A percentile compares a stretch with the other conserved stretches of the same genome.
These are phyloP conservation scores for Nudaria mundana DNA, from an alignment of 2,888 invertebrate species.

Conservation along the genomic window DNA sequence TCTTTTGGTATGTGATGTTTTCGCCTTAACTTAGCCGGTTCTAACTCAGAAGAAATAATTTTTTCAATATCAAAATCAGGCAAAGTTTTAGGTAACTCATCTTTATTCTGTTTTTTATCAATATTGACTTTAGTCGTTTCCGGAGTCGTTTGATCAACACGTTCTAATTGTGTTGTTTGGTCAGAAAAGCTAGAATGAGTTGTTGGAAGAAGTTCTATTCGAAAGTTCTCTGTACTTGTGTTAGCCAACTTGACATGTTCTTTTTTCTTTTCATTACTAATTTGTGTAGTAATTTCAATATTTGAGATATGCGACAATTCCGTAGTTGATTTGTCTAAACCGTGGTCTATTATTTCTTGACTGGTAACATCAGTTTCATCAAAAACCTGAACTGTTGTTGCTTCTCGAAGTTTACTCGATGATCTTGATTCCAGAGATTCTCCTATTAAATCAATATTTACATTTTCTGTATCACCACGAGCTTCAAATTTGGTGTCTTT, in stretches of 20 bases:
- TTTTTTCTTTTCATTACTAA: neutral
- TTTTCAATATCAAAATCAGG: conserved; percentile 43
- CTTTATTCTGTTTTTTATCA: conserved; percentile 9
- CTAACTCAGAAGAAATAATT: conserved; percentile 43
- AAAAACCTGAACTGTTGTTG: conserved; percentile 1
- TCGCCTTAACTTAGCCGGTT: conserved; percentile 58
- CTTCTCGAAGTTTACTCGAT: conserved; percentile 20
- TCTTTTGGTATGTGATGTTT: conserved; percentile 51
- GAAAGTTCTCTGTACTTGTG: conserved; percentile 33
- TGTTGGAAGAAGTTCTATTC: conserved; percentile 32
- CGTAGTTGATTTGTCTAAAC: conserved; percentile 10
- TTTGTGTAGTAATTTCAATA: conserved; percentile 6
- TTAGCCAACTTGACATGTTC: conserved; percentile 14
- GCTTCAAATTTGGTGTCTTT: conserved; percentile 5
- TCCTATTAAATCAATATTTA: conserved; percentile 26
- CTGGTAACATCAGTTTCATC: neutral
- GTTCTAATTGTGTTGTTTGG: conserved; percentile 11
- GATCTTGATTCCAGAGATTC: conserved; percentile 44
- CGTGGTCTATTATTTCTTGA: neutral
- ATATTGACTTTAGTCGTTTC: no score
- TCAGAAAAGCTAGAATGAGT: conserved; percentile 10
- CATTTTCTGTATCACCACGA: conserved; percentile 34
- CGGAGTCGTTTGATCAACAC: conserved; percentile 8
- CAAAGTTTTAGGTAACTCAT: conserved; percentile 27
- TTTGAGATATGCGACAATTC: neutral